Base-by-base conservation (phyloP, 1,140 invertebrate genomes). In the Drosophila funebris region DNA sequence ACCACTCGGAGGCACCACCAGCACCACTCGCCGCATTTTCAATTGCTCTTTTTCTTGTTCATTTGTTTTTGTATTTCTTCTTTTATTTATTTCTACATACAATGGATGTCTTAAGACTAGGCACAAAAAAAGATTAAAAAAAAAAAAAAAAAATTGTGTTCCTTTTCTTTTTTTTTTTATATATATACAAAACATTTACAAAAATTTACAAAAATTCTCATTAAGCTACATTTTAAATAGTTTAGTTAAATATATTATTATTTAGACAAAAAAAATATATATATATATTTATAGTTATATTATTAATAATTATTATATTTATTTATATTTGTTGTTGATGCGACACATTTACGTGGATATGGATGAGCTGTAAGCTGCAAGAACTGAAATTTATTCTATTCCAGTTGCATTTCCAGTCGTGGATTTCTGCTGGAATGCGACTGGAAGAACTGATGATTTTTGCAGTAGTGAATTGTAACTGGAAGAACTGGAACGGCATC, bases 181-280 rank as follows among this genome's bases (percentile, higher is more conserved):
- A 73, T 84, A 85, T 85, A 41, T 85, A 85, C 81, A 85, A 87
- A 85, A 85, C 64, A 85, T 85, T 85, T 85, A 85, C 81, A 85
- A 85, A 87, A 85, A 85, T 85, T 53, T 84, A 84, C 81, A 84
- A 84, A 70, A 84, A 57, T 64, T 69, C 61, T 56, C 46, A 1
- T 73, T 69, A 71, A 37, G 39, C 78, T 87, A 87, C 11, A n/a
- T 37, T 56, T 72, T 68, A 73, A 68, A 68, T 68, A 73, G 63
- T 73, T 69, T 56, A 22, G 16, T 13, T 37, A 20, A 50, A 18
- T 61, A 48, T 54, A 46, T 46, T 64, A 48, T 29, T 27, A 48
- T 48, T 48, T 48, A 48, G 44, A 52, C 14, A 52, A 52, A 52
- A 52, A 52, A 52, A 52, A 50, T n/a, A 4, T 6, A 13, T 27